Conservation (phyloP, 1,140 invertebrate genomes). For the Leptinotarsa lineolata region DNA sequence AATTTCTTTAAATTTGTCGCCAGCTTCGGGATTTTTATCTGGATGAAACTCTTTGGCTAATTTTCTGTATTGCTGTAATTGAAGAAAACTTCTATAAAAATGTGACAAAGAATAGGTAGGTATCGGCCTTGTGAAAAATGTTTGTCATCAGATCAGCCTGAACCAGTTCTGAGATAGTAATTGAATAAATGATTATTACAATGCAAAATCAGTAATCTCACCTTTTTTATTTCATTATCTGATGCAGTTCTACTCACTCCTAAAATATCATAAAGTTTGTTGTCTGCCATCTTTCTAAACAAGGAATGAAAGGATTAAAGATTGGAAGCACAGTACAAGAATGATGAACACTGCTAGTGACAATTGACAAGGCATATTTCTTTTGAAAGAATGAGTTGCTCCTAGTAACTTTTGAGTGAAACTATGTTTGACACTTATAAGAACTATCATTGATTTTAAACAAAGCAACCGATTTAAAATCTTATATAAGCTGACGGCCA, state of each 20-base stretch:
- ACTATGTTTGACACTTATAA: too few relatives aligned
- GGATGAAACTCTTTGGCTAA: slow-evolving; percentile 87
- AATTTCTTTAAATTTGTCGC: slow-evolving; percentile 88
- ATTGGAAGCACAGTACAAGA: neutral
- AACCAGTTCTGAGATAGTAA: too few relatives aligned
- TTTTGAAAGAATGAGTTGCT: too few relatives aligned
- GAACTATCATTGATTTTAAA: too few relatives aligned
- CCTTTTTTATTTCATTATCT: slow-evolving; percentile 86
- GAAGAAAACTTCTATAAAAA: slow-evolving; percentile 28
- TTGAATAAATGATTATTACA: too few relatives aligned
- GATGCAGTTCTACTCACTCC: slow-evolving; percentile 76
- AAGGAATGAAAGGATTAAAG: slow-evolving; percentile 43
- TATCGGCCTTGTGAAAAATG: slow-evolving; percentile 26
- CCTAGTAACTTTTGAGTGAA: too few relatives aligned
- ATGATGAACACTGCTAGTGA: too few relatives aligned
- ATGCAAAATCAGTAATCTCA: slow-evolving; percentile 55
- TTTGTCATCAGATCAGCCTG: neutral
- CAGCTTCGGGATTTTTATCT: slow-evolving; percentile 83
- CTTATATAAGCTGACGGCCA: too few relatives aligned
- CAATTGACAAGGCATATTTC: too few relatives aligned
- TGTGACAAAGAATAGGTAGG: slow-evolving; percentile 9
- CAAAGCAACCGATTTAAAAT: too few relatives aligned
- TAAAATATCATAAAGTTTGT: slow-evolving; percentile 82
- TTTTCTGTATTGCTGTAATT: slow-evolving; percentile 75
- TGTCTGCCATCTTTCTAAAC: slow-evolving; percentile 67